Base-by-base conservation (phyloP, 1,140 invertebrate species). In the Hylyphantes graminicola region DNA sequence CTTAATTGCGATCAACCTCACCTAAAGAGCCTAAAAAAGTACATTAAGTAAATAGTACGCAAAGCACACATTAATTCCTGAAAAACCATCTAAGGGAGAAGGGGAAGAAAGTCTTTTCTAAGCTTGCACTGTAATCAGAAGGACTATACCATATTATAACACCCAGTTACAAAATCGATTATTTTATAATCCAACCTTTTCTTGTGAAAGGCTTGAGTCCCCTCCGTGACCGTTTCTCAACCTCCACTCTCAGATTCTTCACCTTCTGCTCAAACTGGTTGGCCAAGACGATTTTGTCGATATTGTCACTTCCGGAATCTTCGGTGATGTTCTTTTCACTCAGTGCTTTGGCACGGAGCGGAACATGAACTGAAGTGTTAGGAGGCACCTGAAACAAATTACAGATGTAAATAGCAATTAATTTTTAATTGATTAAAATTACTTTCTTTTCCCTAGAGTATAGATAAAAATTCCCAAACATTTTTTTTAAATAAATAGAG, bases 251-350 rank as follows among this genome's bases (percentile, higher is more conserved):
- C 35, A 81, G 53, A 17, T 67, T 83, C 17, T 67, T 74, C 12
- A 83, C 13, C 51, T 83, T 83, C 61, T 83, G 80, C n/a, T 83
- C 70, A 64, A 65, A 83, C 59, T 83, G 80, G 67, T 48, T 75
- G 0, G 51, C 13, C 17, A 67, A 11, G 0, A n/a, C 2, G 13
- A 57, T 10, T 19, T 74, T 83, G 50, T 54, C 77, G 17, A 15
- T 48, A 7, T 61, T 72, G 21, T 13, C 80, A 70, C 13, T 19
- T 15, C 55, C 75, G 0, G 8, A 13, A 7, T 75, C 68, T n/a
- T 77, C 74, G 7, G 82, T 85, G 7, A 19, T 51, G 48, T 85
- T 85, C 50, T 77, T 85, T 7, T 77, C 73, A 21, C n/a, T 77
- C 0, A 83, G n/a, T 5, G 48, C 13, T 64, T 73, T 81, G 8